These are phyloP conservation scores for Cenopis cana DNA, from an alignment of 2,888 invertebrate species.

Conservation along the genomic window DNA sequence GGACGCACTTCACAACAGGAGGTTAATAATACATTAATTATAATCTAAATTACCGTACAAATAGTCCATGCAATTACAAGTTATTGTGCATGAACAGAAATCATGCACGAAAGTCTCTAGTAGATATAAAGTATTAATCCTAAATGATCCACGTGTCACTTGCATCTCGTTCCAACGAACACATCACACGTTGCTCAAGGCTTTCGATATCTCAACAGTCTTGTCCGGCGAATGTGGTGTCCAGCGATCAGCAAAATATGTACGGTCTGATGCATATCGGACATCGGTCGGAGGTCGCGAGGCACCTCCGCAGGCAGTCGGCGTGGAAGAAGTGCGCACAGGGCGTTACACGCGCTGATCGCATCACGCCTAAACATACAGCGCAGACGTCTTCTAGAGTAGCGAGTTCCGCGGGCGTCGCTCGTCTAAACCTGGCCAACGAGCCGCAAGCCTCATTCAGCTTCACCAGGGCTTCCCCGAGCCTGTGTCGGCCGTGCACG, in stretches of 20 bases:
- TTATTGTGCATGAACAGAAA: conserved; percentile 35
- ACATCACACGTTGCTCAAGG: conserved; percentile 23
- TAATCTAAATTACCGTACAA: conserved; percentile 11
- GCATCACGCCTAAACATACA: conserved; percentile 90
- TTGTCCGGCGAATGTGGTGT: conserved; percentile 55
- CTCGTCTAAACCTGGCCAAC: conserved; percentile 86
- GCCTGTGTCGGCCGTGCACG: conserved; percentile 87
- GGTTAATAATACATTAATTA: conserved; percentile 1
- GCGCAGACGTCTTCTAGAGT: conserved; percentile 92
- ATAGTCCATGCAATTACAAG: background rate
- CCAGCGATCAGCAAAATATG: conserved; percentile 75
- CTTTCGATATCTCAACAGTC: conserved; percentile 59
- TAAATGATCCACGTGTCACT: conserved; percentile 9
- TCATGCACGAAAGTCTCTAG: conserved; percentile 31
- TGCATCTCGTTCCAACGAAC: conserved; percentile 8
- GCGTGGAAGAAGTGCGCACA: conserved; percentile 93
- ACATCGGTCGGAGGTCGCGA: conserved; percentile 89
- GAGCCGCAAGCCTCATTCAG: conserved; percentile 86
- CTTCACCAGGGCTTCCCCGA: conserved; percentile 81
- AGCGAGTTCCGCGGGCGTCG: conserved; percentile 87
- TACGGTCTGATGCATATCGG: conserved; percentile 91
- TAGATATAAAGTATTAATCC: conserved; percentile 11
- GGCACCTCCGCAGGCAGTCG: conserved; percentile 89
- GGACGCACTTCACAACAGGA: background rate
- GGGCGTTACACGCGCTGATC: conserved; percentile 89